Evolutionary conservation across 2,797 vertebrate species (phyloP), one percentile per base, ranked within the genome.

Genomic region (Chromis chromis): DNA sequence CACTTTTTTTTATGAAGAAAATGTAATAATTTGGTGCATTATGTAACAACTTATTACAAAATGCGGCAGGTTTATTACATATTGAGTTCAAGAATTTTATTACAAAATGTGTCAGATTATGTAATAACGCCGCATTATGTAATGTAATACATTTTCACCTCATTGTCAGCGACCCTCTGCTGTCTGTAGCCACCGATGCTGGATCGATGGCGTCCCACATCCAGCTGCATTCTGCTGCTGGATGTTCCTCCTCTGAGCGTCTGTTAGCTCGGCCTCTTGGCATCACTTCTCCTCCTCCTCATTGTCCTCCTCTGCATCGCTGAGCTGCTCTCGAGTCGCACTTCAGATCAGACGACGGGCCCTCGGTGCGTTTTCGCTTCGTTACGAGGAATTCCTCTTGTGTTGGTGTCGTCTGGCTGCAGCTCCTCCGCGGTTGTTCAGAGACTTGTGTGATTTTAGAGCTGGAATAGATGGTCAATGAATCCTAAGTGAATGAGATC

Each of bases 131-230:
- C n/a, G n/a, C n/a, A n/a, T n/a, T n/a, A n/a, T n/a, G n/a, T n/a
- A n/a, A n/a, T n/a, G n/a, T n/a, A n/a, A n/a, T n/a, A n/a, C n/a
- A n/a, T n/a, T n/a, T n/a, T n/a, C n/a, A n/a, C n/a, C n/a, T n/a
- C n/a, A n/a, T n/a, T n/a, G n/a, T n/a, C n/a, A n/a, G n/a, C n/a
- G n/a, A n/a, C n/a, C n/a, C n/a, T n/a, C n/a, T n/a, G n/a, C n/a
- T n/a, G n/a, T n/a, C n/a, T n/a, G n/a, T n/a, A n/a, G n/a, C n/a
- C n/a, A n/a, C n/a, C n/a, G n/a, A n/a, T n/a, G n/a, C n/a, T n/a
- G n/a, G n/a, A n/a, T n/a, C n/a, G n/a, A 3, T 91, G 78, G 74
- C 68, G 33, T 89, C 87, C 83, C 69, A 65, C 81, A 85, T 84
- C 83, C 82, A 61, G 25, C 72, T 60, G 56, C 57, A 33, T 73